These are phyloP conservation scores for Chrysemys picta DNA, from an alignment of 2,113 vertebrate genomes.

Conservation along the genomic window DNA sequence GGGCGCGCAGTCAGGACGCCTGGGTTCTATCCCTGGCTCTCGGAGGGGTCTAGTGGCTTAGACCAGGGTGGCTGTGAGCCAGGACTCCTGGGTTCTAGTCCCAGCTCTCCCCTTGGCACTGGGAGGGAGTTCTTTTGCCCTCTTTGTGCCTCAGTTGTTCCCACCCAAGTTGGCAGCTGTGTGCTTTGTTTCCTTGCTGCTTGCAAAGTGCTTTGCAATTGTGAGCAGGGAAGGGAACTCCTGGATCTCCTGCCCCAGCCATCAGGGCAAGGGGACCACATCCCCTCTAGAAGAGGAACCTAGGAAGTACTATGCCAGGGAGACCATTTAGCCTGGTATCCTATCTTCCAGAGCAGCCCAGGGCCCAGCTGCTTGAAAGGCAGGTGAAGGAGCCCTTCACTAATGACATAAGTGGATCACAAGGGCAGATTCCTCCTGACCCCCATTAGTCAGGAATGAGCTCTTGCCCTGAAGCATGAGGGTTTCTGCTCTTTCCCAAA, in stretches of 20 bases:
- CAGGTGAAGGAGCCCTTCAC: background rate
- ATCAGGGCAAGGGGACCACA: background rate
- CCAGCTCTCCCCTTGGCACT: no score
- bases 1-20: rapidly evolving
- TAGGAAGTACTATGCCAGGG: no score
- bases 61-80: no score
- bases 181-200: background rate
- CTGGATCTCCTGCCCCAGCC: background rate
- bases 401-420: background rate
- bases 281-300: no score
- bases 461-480: background rate
- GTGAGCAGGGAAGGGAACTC: background rate
- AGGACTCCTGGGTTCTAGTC: background rate
- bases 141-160: background rate
- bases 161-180: background rate
- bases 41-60: background rate
- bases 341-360: background rate
- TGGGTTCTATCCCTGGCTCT: background rate
- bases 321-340: background rate
- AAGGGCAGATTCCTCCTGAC: background rate
- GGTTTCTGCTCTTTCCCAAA: background rate
- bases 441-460: background rate
- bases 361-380: background rate
- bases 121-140: no score
- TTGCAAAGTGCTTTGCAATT: background rate